Conservation (phyloP, 2,113 vertebrate genomes). For the Triplophysa dalaica region DNA sequence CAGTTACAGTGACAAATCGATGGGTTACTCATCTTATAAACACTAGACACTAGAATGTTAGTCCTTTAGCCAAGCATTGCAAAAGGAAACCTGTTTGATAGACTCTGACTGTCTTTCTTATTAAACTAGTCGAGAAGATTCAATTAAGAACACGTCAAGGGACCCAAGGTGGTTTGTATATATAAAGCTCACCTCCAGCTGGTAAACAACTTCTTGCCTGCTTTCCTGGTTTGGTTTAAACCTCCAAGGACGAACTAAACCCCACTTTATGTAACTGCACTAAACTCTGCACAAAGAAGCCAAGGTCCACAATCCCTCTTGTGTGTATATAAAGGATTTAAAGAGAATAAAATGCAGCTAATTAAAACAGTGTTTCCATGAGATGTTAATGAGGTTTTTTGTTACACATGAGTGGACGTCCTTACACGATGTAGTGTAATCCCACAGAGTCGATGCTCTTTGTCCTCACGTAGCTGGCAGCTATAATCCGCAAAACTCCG, state of each 20-base stretch:
- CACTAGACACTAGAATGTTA: slow-evolving; percentile 25
- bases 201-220: slow-evolving; percentile 25
- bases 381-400: slow-evolving; percentile 60
- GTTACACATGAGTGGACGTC: slow-evolving; percentile 54
- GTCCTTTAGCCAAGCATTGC: slow-evolving; percentile 30
- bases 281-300: slow-evolving; percentile 1
- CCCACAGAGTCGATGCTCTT: slow-evolving; percentile 56
- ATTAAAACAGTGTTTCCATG: slow-evolving; percentile 58
- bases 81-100: slow-evolving; percentile 20
- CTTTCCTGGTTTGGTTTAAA: slow-evolving; percentile 28
- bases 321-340: slow-evolving; percentile 46
- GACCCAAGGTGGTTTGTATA: slow-evolving; percentile 11
- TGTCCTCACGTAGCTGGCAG: slow-evolving; percentile 50
- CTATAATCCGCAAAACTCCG: slow-evolving; percentile 54
- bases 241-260: slow-evolving; percentile 22
- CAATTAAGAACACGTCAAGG: slow-evolving; percentile 37
- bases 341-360: slow-evolving; percentile 56
- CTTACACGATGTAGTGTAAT: slow-evolving; percentile 58
- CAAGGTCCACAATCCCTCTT: slow-evolving; percentile 27
- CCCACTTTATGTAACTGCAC: slow-evolving; percentile 11
- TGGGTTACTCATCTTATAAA: slow-evolving; percentile 17
- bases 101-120: slow-evolving; percentile 36
- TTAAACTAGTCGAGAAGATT: slow-evolving; percentile 26
- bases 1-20: neutral
- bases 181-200: slow-evolving; percentile 27